A percentile compares a stretch with the other conserved stretches of the same genome.
Evolutionary conservation across 2,113 vertebrate genomes (phyloP).

Genomic region (Phaetusa simplex): DNA sequence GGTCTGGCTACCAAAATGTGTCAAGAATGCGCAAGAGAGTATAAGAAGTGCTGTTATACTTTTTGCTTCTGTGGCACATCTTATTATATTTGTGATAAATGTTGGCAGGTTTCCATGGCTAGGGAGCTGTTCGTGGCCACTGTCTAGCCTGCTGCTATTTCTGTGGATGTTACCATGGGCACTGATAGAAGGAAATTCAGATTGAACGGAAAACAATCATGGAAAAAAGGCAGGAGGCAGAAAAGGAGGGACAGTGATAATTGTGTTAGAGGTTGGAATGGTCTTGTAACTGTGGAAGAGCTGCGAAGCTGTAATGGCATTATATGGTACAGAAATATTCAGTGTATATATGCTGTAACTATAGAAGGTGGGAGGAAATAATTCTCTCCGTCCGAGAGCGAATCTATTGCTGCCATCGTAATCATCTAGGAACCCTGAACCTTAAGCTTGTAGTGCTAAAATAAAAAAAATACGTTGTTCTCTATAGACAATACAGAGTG

Average conservation of each 20-base stretch:
- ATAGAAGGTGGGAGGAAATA: neutral
- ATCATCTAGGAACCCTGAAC: neutral
- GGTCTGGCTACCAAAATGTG: neutral
- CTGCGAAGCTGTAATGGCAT: neutral
- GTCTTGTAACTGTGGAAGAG: neutral
- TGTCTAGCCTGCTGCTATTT: constrained; percentile 46
- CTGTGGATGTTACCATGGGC: constrained; percentile 69
- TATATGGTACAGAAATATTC: neutral
- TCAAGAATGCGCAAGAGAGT: neutral
- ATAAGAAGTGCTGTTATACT: neutral
- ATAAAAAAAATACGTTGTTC: neutral
- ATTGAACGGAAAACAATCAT: constrained; percentile 4
- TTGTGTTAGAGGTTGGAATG: neutral
- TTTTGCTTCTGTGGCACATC: neutral
- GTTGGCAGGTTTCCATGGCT: constrained; percentile 23
- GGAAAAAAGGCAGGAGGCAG: neutral
- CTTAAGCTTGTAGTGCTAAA: neutral
- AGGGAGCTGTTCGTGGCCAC: constrained; percentile 4
- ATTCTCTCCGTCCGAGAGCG: neutral
- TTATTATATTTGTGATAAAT: constrained; percentile 28
- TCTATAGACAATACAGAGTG: neutral
- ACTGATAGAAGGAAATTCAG: constrained; percentile 66
- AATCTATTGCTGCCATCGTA: neutral
- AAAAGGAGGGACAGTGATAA: neutral
- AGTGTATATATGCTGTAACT: neutral